Evolutionary conservation across 2,888 invertebrate genomes (phyloP).

Genomic region (Hirtodrosophila duncani): DNA sequence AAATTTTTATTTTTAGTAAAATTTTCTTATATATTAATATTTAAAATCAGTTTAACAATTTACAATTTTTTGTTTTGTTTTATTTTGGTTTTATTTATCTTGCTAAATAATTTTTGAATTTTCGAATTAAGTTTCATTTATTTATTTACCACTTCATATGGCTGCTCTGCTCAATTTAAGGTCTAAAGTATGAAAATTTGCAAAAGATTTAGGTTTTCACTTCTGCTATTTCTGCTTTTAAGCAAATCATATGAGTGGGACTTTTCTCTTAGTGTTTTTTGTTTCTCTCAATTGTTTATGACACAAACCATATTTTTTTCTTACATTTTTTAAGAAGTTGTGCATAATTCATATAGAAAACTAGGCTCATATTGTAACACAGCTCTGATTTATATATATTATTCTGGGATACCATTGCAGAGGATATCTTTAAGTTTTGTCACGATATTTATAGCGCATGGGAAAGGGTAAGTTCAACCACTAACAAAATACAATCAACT

Average conservation of each 20-base stretch:
- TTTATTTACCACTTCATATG: conserved; percentile 22
- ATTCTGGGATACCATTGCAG: too few relatives aligned
- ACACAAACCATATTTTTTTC: conserved; percentile 15
- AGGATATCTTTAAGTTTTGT: conserved; percentile 1
- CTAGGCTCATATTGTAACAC: conserved; percentile 53
- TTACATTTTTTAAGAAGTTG: conserved; percentile 11
- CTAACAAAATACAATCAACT: too few relatives aligned
- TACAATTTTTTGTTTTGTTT: conserved; percentile 47
- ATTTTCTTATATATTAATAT: conserved; percentile 64
- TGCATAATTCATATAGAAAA: conserved; percentile 46
- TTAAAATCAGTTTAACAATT: conserved; percentile 73
- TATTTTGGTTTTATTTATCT: conserved; percentile 10
- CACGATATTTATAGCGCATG: too few relatives aligned
- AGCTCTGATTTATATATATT: conserved; percentile 50
- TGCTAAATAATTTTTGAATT: conserved; percentile 39
- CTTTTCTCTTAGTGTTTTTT: conserved; percentile 28
- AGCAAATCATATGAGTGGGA: conserved; percentile 36
- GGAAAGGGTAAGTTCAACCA: too few relatives aligned
- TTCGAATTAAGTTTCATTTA: conserved; percentile 17
- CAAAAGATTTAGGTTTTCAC: conserved; percentile 38
- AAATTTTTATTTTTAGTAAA: conserved; percentile 68
- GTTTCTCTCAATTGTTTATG: conserved; percentile 35
- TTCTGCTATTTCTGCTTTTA: conserved; percentile 27
- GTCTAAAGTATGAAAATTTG: conserved; percentile 62
- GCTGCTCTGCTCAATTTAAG: conserved; percentile 65